Percentiles rank a stretch among this genome's conserved stretches.
Conservation (phyloP, 1,140 invertebrate genomes). For the Zaprionus vittiger region DNA sequence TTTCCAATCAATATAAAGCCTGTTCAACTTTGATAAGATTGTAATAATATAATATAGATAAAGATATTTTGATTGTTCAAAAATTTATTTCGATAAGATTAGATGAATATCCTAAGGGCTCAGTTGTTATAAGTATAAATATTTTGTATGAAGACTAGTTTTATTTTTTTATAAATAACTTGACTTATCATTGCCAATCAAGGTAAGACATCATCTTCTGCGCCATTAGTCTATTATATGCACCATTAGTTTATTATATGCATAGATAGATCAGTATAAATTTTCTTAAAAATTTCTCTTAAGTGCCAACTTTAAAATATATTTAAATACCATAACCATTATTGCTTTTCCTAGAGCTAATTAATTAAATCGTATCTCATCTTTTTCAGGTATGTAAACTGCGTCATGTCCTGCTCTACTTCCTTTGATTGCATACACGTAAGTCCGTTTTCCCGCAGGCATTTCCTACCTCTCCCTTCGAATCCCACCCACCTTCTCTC, state of each 20-base stretch:
- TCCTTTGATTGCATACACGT: constrained; percentile 54
- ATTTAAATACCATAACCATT: background rate
- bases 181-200: too few relatives aligned
- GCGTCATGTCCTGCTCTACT: background rate
- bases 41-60: too few relatives aligned
- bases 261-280: too few relatives aligned
- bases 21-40: background rate
- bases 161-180: too few relatives aligned
- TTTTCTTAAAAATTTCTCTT: background rate
- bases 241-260: background rate
- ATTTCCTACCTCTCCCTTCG: background rate
- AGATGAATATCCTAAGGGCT: too few relatives aligned
- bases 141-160: too few relatives aligned
- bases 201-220: too few relatives aligned
- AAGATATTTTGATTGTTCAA: too few relatives aligned
- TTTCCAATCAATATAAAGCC: background rate
- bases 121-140: too few relatives aligned
- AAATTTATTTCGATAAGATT: too few relatives aligned
- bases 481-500: background rate
- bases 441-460: constrained; percentile 57
- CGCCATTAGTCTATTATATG: background rate
- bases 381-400: constrained; percentile 66
- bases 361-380: constrained; percentile 7
- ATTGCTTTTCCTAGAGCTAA: background rate
- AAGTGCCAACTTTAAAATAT: background rate